Percentiles rank a stretch among this genome's conserved stretches.
Evolutionary conservation across 2,888 invertebrate genomes (phyloP).

Genomic region (Parnassius smintheus): DNA sequence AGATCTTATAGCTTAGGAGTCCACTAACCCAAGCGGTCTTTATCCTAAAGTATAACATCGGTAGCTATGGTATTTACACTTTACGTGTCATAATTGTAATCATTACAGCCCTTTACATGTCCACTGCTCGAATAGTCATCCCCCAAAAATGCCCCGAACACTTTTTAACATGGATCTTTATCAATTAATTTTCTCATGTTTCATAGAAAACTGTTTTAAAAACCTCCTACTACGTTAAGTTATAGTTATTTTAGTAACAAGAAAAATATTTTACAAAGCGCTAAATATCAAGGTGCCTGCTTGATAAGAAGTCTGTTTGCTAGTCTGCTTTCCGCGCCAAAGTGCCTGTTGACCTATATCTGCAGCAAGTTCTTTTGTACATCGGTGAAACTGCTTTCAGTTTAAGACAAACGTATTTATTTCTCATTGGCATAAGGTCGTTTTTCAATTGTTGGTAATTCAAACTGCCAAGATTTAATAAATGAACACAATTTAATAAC

Average conservation of each 20-base stretch:
- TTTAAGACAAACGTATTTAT: conserved; percentile 25
- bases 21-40: too few relatives aligned
- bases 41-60: too few relatives aligned
- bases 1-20: too few relatives aligned
- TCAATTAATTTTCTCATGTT: too few relatives aligned
- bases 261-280: conserved; percentile 2
- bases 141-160: too few relatives aligned
- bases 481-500: too few relatives aligned
- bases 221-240: background rate
- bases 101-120: too few relatives aligned
- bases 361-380: conserved; percentile 23
- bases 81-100: too few relatives aligned
- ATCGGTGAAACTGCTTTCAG: conserved; percentile 19
- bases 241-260: background rate
- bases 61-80: too few relatives aligned
- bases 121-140: too few relatives aligned
- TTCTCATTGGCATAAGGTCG: conserved; percentile 20
- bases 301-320: conserved; percentile 23
- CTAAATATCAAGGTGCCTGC: conserved; percentile 18
- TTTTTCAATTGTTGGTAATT: conserved; percentile 15
- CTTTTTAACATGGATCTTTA: too few relatives aligned
- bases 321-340: conserved; percentile 20
- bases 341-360: conserved; percentile 27
- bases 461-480: too few relatives aligned
- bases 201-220: background rate